Evolutionary conservation across 2,888 invertebrate genomes (phyloP).

Genomic region (Agrotis puta): DNA sequence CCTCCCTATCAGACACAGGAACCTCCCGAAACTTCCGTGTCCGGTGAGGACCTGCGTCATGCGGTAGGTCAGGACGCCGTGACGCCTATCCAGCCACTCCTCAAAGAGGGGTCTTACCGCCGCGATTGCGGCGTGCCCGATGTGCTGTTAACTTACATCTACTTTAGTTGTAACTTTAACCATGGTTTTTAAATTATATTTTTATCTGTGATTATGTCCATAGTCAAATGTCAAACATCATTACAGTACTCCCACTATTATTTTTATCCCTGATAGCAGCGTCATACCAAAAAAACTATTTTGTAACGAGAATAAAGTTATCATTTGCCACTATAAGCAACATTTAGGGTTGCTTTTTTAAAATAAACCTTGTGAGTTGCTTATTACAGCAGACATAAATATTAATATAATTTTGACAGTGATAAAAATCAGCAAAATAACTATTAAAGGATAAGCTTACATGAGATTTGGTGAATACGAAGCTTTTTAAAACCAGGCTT

Average conservation of each 20-base stretch:
- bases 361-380: too few relatives aligned
- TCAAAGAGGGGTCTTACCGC: too few relatives aligned
- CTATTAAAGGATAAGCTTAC: not conserved
- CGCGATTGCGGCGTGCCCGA: too few relatives aligned
- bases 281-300: not conserved
- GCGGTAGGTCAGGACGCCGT: too few relatives aligned
- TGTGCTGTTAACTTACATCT: slow-evolving; percentile 30
- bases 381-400: too few relatives aligned
- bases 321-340: not conserved
- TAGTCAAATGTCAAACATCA: not conserved
- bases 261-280: not conserved
- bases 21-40: too few relatives aligned
- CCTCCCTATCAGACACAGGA: too few relatives aligned
- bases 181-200: not conserved
- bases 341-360: too few relatives aligned
- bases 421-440: not conserved
- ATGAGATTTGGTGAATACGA: not conserved
- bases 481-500: not conserved
- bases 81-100: too few relatives aligned
- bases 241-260: not conserved
- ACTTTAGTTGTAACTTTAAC: slow-evolving; percentile 21
- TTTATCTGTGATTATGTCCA: slow-evolving; percentile 2
- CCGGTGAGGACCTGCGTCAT: too few relatives aligned
- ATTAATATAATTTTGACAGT: not conserved
- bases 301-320: not conserved